Evolutionary conservation across 2,113 vertebrate genomes (phyloP), one percentile per base, ranked within the genome.

Genomic region (Mirounga angustirostris): DNA sequence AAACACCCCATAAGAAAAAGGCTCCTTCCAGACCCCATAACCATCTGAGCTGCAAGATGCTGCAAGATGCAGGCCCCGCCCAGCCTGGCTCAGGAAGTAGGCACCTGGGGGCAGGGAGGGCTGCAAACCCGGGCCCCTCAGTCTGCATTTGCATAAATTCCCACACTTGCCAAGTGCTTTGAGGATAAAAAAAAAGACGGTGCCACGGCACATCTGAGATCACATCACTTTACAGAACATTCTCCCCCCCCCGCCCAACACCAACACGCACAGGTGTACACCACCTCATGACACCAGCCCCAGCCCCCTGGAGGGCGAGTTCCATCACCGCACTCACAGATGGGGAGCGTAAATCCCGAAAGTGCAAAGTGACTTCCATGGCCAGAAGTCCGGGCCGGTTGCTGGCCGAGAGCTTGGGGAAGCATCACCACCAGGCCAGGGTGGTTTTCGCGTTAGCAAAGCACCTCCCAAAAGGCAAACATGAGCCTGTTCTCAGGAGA

Each of bases 291-390:
- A n/a, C 7, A 3, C 16, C 28, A 2, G 16, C 81, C 14, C 24
- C 28, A n/a, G 21, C 1, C 0, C 19, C 33, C 63, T 0, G 16
- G 0, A 7, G 11, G 19, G 9, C 11, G 0, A 1, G 69, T 0
- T n/a, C 74, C 22, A 2, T 13, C 43, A 1, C n/a, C 67, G 22
- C 4, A 26, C 40, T 14, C 43, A 12, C 61, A 13, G 13, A 52
- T 2, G 69, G 40, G 76, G 61, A 56, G 40, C 13, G 2, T 1
- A 24, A 65, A 81, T 21, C 67, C 33, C 7, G 0, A 21, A 2
- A 61, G 7, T 8, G 4, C 22, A 28, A 14, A 22, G 76, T 3
- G 13, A 54, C 59, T 24, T 54, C 52, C 3, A 0, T 0, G 0
- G 87, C 82, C 69, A 0, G 30, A 52, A 0, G 7, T 24, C 85